These are phyloP conservation scores for Drosophila neocordata DNA, from an alignment of 1,140 invertebrate species.

Conservation along the genomic window DNA sequence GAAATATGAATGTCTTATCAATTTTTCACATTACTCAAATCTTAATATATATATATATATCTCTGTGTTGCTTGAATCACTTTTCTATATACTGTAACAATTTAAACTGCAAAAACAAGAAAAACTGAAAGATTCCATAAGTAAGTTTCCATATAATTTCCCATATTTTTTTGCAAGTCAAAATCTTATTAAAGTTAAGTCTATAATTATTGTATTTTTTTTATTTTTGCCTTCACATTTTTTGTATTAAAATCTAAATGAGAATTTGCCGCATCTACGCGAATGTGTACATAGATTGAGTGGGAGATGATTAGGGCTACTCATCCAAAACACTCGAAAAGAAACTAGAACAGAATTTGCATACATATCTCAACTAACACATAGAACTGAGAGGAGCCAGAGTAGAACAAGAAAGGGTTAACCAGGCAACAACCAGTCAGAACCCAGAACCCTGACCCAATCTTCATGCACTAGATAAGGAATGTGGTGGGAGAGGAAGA, in stretches of 20 bases:
- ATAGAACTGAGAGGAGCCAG: not conserved
- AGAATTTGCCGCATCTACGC: conserved; percentile 3
- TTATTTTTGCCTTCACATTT: not conserved
- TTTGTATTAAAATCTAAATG: conserved; percentile 7
- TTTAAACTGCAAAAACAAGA: too few species aligned
- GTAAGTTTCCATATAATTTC: too few species aligned
- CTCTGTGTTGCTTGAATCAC: too few species aligned
- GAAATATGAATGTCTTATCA: too few species aligned
- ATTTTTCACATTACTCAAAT: too few species aligned
- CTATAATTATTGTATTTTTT: not conserved
- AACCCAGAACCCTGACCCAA: conserved; percentile 17
- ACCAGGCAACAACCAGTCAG: conserved; percentile 47
- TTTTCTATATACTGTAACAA: too few species aligned
- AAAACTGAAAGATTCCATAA: too few species aligned
- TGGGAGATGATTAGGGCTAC: conserved; percentile 59
- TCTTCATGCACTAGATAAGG: not conserved
- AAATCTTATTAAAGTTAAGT: not conserved
- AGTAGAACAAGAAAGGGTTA: conserved; percentile 32
- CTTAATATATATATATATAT: too few species aligned
- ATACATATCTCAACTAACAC: conserved; percentile 63
- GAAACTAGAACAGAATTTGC: conserved; percentile 69
- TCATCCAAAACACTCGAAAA: conserved; percentile 39
- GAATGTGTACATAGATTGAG: conserved; percentile 22
- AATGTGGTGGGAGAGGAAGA: conserved; percentile 8
- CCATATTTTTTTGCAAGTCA: too few species aligned